Percentiles rank a stretch among this genome's conserved stretches.
Conservation (phyloP, 2,797 vertebrate genomes). For the Cetoscarus ocellatus region DNA sequence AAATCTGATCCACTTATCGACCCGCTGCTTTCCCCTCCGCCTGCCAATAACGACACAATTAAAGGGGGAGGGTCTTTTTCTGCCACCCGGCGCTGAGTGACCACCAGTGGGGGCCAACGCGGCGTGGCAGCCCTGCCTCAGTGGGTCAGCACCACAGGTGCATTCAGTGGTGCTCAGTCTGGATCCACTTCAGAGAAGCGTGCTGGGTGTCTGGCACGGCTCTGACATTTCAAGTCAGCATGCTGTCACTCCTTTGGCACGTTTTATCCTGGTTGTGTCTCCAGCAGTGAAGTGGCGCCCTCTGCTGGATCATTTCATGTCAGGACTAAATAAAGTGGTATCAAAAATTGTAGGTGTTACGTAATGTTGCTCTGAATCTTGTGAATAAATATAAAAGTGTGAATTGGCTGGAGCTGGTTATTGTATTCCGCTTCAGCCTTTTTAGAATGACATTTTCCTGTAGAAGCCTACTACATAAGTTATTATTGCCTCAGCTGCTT, state of each 20-base stretch:
- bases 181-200: constrained; percentile 23
- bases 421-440: not conserved
- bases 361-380: not conserved
- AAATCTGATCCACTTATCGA: constrained; percentile 69
- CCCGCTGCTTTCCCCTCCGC: constrained; percentile 26
- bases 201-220: constrained; percentile 1
- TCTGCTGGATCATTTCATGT: constrained; percentile 49
- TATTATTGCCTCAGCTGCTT: not conserved
- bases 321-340: not conserved
- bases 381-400: not conserved
- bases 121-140: constrained; percentile 20
- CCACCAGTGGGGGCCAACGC: constrained; percentile 20
- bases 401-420: not conserved
- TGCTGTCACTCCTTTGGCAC: constrained; percentile 30
- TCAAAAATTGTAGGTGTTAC: not conserved
- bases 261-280: constrained; percentile 6
- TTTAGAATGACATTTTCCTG: not conserved
- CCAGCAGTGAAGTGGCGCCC: constrained; percentile 28
- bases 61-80: constrained; percentile 9
- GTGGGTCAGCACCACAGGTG: constrained; percentile 25
- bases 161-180: constrained; percentile 16
- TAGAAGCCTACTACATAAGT: not conserved
- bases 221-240: constrained; percentile 6
- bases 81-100: constrained; percentile 1
- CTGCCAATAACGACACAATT: constrained; percentile 53